Evolutionary conservation across 37 sponge, comb jelly and placozoan species (phyloP).

Genomic region (Chondrilla cf. caribensis): DNA sequence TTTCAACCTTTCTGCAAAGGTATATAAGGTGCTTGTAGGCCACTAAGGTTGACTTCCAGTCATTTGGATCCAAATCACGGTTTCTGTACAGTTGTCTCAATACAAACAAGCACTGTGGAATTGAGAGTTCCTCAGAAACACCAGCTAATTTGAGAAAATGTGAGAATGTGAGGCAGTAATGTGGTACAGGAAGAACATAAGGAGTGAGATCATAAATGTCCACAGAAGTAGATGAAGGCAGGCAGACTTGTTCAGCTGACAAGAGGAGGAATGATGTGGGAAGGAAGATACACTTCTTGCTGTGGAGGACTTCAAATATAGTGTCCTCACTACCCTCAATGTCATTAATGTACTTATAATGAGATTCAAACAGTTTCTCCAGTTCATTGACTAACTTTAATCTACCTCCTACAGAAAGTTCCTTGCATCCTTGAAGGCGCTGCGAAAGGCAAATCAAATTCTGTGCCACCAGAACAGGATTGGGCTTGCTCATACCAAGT

Average conservation of each 20-base stretch:
- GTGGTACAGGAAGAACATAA: background rate
- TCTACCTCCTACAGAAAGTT: background rate
- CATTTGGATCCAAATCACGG: background rate
- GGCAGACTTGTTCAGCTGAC: background rate
- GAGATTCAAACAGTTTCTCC: background rate
- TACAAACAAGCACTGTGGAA: background rate
- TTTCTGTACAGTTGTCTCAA: background rate
- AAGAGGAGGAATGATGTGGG: background rate
- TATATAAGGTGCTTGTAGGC: background rate
- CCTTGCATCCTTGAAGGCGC: background rate
- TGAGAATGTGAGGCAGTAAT: background rate
- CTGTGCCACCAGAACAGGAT: background rate
- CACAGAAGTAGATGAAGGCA: background rate
- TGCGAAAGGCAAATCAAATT: background rate
- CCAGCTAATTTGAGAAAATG: conserved; percentile 4
- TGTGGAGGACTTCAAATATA: background rate
- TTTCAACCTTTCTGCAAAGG: background rate
- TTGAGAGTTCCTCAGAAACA: background rate
- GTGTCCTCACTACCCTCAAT: background rate
- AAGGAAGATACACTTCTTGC: background rate
- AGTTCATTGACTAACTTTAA: background rate
- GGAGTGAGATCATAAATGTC: background rate
- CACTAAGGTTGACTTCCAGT: background rate
- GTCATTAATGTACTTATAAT: background rate
- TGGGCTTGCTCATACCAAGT: background rate